These are phyloP conservation scores for Micoletzkya japonica DNA, from an alignment of 2,888 invertebrate genomes.

Conservation along the genomic window DNA sequence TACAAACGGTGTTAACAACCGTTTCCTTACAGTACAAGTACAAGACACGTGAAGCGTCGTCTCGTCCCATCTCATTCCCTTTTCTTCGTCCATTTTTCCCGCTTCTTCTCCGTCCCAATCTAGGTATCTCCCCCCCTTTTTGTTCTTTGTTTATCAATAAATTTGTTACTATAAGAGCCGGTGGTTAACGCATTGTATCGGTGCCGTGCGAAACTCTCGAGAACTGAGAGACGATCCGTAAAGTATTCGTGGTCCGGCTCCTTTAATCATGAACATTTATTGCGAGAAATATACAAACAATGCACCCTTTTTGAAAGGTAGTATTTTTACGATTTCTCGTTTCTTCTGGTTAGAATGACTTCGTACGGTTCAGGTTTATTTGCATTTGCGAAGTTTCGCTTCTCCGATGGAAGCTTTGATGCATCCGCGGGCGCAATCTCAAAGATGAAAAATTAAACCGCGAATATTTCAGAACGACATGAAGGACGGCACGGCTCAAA, in stretches of 20 bases:
- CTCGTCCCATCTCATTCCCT: too few relatives aligned
- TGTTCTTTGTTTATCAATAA: too few relatives aligned
- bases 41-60: too few relatives aligned
- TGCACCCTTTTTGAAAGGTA: too few relatives aligned
- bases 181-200: too few relatives aligned
- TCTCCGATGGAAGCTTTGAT: background rate
- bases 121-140: too few relatives aligned
- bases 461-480: background rate
- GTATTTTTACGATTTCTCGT: background rate
- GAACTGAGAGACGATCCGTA: background rate
- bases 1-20: too few relatives aligned
- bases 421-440: constrained; percentile 1
- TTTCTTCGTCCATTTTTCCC: too few relatives aligned
- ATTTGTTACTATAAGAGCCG: too few relatives aligned
- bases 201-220: background rate
- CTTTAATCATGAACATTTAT: background rate
- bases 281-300: too few relatives aligned
- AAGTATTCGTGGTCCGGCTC: background rate
- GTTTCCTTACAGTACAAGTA: too few relatives aligned
- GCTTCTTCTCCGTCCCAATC: too few relatives aligned
- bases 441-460: background rate
- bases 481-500: background rate
- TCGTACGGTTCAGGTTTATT: constrained; percentile 2
- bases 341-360: background rate
- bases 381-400: background rate